These are phyloP conservation scores for Stenchaetothrips biformis DNA, from an alignment of 2,888 invertebrate species.

Conservation along the genomic window DNA sequence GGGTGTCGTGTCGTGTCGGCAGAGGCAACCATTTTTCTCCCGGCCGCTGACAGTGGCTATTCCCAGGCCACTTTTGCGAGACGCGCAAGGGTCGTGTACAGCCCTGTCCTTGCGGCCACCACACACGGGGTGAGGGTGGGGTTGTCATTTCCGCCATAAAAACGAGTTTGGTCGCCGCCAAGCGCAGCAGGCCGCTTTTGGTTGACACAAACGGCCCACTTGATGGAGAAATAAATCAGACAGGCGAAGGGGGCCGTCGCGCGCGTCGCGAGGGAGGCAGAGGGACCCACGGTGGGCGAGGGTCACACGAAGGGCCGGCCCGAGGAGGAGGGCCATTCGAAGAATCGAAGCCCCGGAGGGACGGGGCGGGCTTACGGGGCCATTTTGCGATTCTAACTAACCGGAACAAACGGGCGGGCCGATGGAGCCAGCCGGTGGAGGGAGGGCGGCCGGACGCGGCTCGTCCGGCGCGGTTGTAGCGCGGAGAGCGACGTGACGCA, in stretches of 20 bases:
- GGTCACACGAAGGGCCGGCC: not conserved
- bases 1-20: not conserved
- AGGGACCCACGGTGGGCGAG: not conserved
- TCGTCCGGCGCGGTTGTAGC: too few relatives aligned
- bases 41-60: not conserved
- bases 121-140: too few relatives aligned
- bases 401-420: not conserved
- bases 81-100: too few relatives aligned
- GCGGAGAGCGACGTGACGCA: too few relatives aligned
- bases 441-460: too few relatives aligned
- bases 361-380: not conserved
- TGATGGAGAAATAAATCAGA: not conserved
- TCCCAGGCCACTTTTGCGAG: not conserved
- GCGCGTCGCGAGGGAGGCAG: not conserved
- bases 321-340: not conserved
- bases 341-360: not conserved
- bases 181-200: not conserved
- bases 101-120: too few relatives aligned
- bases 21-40: slow-evolving; percentile 2
- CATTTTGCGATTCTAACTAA: slow-evolving; percentile 15
- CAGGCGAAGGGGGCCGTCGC: not conserved
- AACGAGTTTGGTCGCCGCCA: not conserved
- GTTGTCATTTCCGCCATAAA: not conserved
- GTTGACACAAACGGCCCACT: not conserved
- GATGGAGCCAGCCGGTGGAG: not conserved